phyloP scores from a whole-genome alignment of 2,888 invertebrate species.

The Herminia tarsipennalis region DNA sequence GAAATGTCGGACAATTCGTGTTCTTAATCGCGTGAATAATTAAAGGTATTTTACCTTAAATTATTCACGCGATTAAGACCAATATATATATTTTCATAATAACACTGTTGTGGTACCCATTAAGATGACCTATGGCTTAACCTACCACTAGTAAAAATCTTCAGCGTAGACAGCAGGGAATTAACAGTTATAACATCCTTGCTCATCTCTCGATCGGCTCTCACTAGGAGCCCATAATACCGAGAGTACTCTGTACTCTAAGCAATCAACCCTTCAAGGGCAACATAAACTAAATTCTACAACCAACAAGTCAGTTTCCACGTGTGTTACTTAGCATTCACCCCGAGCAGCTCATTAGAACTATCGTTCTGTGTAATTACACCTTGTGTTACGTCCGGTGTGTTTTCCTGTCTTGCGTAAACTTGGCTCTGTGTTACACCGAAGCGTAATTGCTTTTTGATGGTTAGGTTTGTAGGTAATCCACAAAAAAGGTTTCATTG shows the following conservation, averaged over 20 bases:
- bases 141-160: no score
- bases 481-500: background rate
- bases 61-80: no score
- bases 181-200: no score
- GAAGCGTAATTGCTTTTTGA: slow-evolving; percentile 9
- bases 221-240: background rate
- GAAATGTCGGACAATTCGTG: no score
- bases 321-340: slow-evolving; percentile 48
- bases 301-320: slow-evolving; percentile 4
- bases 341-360: slow-evolving; percentile 52
- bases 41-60: no score
- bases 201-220: no score
- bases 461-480: background rate
- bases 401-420: slow-evolving; percentile 60
- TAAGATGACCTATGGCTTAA: no score
- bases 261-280: background rate
- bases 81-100: no score
- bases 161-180: no score
- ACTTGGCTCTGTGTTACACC: slow-evolving; percentile 45
- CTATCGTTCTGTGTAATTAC: slow-evolving; percentile 64
- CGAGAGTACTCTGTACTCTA: background rate
- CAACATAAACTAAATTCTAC: background rate
- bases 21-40: no score
- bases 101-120: no score
- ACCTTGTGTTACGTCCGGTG: slow-evolving; percentile 50